Conservation (phyloP, 1,140 invertebrate genomes). For the Marisa cornuarietis region DNA sequence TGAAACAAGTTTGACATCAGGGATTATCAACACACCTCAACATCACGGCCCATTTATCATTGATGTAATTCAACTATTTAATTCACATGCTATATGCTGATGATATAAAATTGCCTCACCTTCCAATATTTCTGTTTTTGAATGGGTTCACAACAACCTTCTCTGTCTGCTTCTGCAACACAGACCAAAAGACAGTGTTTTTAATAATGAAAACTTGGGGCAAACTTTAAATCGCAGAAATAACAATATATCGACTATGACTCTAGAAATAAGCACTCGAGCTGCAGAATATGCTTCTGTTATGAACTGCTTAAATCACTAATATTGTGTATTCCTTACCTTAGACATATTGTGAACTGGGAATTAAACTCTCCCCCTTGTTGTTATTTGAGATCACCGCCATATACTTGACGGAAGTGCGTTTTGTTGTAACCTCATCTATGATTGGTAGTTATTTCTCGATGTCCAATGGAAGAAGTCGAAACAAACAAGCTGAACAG, state of each 20-base stretch:
- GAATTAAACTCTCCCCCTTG: not conserved
- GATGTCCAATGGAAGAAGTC: not conserved
- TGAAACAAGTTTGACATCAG: no score
- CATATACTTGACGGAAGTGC: constrained; percentile 18
- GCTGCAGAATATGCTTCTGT: not conserved
- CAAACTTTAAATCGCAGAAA: not conserved
- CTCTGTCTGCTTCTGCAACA: not conserved
- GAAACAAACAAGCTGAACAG: not conserved
- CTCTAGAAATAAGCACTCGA: not conserved
- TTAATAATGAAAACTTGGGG: not conserved
- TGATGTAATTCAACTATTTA: no score
- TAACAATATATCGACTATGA: not conserved
- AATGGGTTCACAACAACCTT: constrained; percentile 33
- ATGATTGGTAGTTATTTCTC: not conserved
- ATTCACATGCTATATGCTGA: not conserved
- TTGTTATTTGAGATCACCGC: constrained; percentile 12
- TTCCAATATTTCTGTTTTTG: constrained; percentile 31
- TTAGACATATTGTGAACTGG: not conserved
- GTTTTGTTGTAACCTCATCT: not conserved
- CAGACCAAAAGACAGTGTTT: not conserved
- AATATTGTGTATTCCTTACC: no score
- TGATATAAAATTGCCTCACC: constrained; percentile 15
- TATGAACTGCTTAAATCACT: no score
- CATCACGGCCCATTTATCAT: no score
- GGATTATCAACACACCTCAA: no score